Percentiles rank a stretch among this genome's conserved stretches.
Evolutionary conservation across 2,888 invertebrate genomes (phyloP).

Genomic region (Glaucopsyche alexis): DNA sequence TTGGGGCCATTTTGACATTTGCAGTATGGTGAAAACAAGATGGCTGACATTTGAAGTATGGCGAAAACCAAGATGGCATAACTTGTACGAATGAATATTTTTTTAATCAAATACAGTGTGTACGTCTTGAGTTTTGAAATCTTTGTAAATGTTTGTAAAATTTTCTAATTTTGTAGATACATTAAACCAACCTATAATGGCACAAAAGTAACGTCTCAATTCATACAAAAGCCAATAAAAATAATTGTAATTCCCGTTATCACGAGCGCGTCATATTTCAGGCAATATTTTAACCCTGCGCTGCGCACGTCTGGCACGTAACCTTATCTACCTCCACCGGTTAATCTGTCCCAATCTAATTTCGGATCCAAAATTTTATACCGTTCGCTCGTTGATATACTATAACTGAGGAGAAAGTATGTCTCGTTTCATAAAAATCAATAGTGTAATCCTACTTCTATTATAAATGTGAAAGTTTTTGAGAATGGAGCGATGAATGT

Average conservation of each 20-base stretch:
- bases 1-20: too few species aligned
- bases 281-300: conserved; percentile 5
- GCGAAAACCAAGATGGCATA: too few species aligned
- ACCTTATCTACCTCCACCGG: not conserved
- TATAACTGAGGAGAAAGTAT: too few species aligned
- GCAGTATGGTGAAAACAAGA: too few species aligned
- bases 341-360: conserved; percentile 7
- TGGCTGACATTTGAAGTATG: too few species aligned
- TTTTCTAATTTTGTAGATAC: conserved; percentile 23
- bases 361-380: not conserved
- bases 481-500: too few species aligned
- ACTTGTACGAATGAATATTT: too few species aligned
- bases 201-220: not conserved
- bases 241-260: not conserved
- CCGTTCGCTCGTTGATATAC: not conserved
- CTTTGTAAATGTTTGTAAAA: not conserved
- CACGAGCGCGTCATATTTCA: not conserved
- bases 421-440: too few species aligned
- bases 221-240: conserved; percentile 5
- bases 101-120: too few species aligned
- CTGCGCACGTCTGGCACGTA: not conserved
- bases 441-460: too few species aligned
- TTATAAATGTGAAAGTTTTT: too few species aligned
- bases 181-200: not conserved
- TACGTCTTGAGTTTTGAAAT: too few species aligned